These are phyloP conservation scores for Perca fluviatilis DNA, from an alignment of 2,113 vertebrate species.

Conservation along the genomic window DNA sequence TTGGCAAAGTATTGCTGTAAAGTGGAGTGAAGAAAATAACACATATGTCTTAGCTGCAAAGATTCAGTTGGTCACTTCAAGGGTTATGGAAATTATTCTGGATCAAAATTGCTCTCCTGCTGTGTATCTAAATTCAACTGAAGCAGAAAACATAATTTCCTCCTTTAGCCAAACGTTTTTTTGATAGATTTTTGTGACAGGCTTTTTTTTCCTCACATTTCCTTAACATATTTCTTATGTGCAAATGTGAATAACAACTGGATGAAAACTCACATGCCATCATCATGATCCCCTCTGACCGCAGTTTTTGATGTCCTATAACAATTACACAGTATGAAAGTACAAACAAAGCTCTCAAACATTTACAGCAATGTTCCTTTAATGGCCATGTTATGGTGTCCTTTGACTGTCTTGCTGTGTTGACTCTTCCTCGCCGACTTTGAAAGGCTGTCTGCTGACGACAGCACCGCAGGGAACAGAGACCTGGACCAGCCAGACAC, in stretches of 20 bases:
- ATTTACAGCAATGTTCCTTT: background rate
- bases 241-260: background rate
- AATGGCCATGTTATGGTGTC: background rate
- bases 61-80: background rate
- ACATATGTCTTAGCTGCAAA: background rate
- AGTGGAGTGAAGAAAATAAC: background rate
- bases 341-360: background rate
- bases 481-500: slow-evolving; percentile 8
- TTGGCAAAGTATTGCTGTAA: background rate
- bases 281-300: background rate
- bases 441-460: slow-evolving; percentile 6
- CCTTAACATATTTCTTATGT: background rate
- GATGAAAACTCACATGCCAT: background rate
- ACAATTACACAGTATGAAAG: background rate
- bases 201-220: background rate
- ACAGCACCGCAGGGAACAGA: slow-evolving; percentile 12
- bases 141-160: background rate
- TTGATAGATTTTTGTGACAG: background rate
- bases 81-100: background rate
- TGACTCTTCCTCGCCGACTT: background rate
- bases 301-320: too few species aligned
- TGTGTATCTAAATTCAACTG: background rate
- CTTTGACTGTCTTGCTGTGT: background rate
- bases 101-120: background rate
- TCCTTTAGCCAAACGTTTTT: background rate